phyloP scores from a whole-genome alignment of 2,113 vertebrate genomes.

The Rhegmatorhina hoffmannsi region DNA sequence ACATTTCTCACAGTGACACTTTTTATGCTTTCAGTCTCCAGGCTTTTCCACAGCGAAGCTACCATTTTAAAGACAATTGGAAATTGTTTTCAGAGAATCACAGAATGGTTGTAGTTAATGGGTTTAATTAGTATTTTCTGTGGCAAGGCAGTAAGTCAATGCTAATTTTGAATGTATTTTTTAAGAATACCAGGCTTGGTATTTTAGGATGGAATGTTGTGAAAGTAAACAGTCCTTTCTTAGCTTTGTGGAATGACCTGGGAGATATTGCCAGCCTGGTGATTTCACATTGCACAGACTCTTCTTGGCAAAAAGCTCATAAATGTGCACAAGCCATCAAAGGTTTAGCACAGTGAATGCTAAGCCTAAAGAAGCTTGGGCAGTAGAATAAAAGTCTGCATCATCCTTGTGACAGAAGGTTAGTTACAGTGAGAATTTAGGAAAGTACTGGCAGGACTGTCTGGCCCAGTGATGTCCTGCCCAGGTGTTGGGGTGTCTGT shows the following conservation, averaged over 20 bases:
- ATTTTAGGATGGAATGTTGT: slow-evolving; percentile 17
- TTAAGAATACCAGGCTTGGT: background rate
- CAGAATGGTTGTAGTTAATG: background rate
- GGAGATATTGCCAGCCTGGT: background rate
- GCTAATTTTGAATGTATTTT: background rate
- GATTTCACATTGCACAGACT: background rate
- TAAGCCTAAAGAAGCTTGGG: background rate
- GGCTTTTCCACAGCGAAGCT: background rate
- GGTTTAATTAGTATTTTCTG: slow-evolving; percentile 4
- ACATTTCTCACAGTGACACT: background rate
- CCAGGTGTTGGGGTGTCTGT: rapidly evolving
- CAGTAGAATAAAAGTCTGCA: background rate
- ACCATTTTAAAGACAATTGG: background rate
- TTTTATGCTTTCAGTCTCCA: background rate
- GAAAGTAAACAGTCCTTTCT: slow-evolving; percentile 23
- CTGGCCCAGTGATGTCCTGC: background rate
- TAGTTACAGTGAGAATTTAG: background rate
- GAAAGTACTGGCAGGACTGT: background rate
- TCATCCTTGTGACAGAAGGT: background rate
- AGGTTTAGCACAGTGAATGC: background rate
- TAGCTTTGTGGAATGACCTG: background rate
- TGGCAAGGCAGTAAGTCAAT: background rate
- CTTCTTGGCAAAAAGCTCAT: background rate
- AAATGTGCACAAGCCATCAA: background rate
- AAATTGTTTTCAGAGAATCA: background rate